These are phyloP conservation scores for Trachelus troglodyta DNA, from an alignment of 2,888 invertebrate genomes.

Conservation along the genomic window DNA sequence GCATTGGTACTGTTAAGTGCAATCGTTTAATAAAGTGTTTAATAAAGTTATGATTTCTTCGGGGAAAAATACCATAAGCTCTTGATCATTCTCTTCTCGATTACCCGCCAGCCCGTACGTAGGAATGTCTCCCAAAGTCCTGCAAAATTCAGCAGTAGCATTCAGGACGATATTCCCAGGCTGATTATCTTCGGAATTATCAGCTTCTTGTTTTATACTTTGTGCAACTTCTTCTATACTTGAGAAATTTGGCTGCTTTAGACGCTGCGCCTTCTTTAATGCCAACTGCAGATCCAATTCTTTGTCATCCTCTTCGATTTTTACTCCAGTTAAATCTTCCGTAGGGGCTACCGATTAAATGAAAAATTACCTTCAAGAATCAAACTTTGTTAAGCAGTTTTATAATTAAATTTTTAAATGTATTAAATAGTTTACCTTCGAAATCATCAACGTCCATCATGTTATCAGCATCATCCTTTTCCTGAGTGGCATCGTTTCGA, in stretches of 20 bases:
- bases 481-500: constrained; percentile 68
- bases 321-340: constrained; percentile 67
- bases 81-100: constrained; percentile 83
- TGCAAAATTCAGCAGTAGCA: constrained; percentile 96
- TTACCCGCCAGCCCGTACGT: constrained; percentile 94
- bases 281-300: constrained; percentile 77
- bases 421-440: constrained; percentile 64
- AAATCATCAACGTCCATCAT: constrained; percentile 75
- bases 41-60: neutral
- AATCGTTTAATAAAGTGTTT: neutral
- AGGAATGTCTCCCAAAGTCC: constrained; percentile 94
- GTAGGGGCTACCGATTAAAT: constrained; percentile 46
- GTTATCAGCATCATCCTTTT: constrained; percentile 69
- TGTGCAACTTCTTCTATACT: constrained; percentile 71
- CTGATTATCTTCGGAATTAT: constrained; percentile 41
- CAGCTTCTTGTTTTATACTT: constrained; percentile 69
- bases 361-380: constrained; percentile 9
- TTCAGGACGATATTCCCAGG: constrained; percentile 81
- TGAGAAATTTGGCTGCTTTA: constrained; percentile 72
- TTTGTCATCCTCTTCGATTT: constrained; percentile 77
- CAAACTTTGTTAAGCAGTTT: neutral
- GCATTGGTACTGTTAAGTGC: neutral
- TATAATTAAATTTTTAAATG: neutral
- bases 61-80: constrained; percentile 69
- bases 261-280: constrained; percentile 77